Evolutionary conservation across 2,797 vertebrate genomes (phyloP).

Genomic region (Lacerta viridis): DNA sequence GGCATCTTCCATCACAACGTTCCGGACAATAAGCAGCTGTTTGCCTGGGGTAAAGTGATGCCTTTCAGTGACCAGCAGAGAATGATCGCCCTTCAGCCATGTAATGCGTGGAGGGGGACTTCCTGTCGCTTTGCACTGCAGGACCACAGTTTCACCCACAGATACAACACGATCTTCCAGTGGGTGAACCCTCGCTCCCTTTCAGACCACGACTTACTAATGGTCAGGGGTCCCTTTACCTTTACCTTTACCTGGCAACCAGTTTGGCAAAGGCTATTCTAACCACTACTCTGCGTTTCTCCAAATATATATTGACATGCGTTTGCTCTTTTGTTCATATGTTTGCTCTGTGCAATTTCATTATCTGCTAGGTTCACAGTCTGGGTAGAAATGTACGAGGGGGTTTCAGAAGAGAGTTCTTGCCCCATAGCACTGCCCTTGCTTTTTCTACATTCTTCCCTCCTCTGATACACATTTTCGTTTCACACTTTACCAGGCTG

Average conservation of each 20-base stretch:
- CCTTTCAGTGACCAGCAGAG: conserved; percentile 87
- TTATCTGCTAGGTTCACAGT: not conserved
- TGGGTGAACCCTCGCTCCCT: conserved; percentile 84
- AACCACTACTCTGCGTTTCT: not conserved
- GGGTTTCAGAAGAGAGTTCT: not conserved
- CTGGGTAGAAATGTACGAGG: not conserved
- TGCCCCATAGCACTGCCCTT: not conserved
- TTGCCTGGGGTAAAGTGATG: conserved; percentile 96
- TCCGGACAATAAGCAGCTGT: conserved; percentile 92
- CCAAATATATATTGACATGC: not conserved
- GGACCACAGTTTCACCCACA: conserved; percentile 91
- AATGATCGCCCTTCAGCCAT: conserved; percentile 92
- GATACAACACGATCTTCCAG: conserved; percentile 90
- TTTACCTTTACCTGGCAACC: too few relatives aligned
- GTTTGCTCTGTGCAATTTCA: not conserved
- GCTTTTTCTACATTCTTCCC: not conserved
- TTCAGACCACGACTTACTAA: too few relatives aligned
- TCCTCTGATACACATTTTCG: not conserved
- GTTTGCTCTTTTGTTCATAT: not conserved
- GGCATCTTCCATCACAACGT: conserved; percentile 86
- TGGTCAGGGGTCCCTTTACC: too few relatives aligned
- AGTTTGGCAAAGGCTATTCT: too few relatives aligned
- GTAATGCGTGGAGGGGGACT: conserved; percentile 93
- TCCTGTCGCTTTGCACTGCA: conserved; percentile 95
- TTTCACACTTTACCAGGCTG: not conserved